Evolutionary conservation across 2,113 vertebrate species (phyloP).

Genomic region (Hyla sarda): DNA sequence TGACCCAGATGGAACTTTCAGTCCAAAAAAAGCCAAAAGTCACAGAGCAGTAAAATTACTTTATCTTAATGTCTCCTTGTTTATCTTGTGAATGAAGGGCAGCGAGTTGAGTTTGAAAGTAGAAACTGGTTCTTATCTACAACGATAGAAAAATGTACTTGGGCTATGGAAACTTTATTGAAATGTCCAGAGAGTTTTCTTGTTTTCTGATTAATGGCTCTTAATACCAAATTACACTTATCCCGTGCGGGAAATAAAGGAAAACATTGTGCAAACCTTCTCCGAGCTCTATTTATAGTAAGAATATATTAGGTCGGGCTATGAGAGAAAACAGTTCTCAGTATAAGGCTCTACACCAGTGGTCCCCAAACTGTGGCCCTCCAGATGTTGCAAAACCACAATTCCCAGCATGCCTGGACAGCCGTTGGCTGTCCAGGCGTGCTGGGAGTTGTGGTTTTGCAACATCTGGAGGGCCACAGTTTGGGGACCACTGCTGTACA

Average conservation of each 20-base stretch:
- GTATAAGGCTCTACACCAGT: not conserved
- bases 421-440: too few species aligned
- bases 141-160: conserved; percentile 45
- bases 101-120: conserved; percentile 29
- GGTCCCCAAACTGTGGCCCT: too few species aligned
- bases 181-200: conserved; percentile 25
- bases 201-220: conserved; percentile 38
- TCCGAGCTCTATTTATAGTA: not conserved
- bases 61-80: conserved; percentile 46
- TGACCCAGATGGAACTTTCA: conserved; percentile 8
- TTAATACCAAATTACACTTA: conserved; percentile 2
- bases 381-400: too few species aligned
- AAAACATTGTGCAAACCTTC: not conserved
- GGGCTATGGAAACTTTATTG: conserved; percentile 44
- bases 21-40: conserved; percentile 19
- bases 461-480: too few species aligned
- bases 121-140: conserved; percentile 45
- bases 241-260: not conserved
- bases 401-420: too few species aligned
- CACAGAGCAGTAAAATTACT: not conserved
- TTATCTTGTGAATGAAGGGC: conserved; percentile 55
- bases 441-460: too few species aligned
- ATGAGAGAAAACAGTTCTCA: not conserved
- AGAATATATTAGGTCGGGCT: not conserved
- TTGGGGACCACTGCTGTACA: too few species aligned